A percentile compares a stretch with the other conserved stretches of the same genome.
These are phyloP conservation scores for Ophion obscuratus DNA, from an alignment of 2,888 invertebrate species.

Conservation along the genomic window DNA sequence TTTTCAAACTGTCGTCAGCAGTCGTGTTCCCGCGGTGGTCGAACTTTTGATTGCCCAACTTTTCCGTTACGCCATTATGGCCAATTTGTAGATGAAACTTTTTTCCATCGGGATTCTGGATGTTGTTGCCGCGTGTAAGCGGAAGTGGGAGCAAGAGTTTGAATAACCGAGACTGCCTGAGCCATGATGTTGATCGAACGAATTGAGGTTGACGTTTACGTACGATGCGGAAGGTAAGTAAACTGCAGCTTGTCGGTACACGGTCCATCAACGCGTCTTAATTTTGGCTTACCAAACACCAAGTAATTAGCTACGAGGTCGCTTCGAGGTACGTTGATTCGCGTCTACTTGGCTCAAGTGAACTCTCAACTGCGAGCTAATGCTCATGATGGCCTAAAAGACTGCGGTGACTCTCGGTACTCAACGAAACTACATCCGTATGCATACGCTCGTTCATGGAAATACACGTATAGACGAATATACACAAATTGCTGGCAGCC, in stretches of 20 bases:
- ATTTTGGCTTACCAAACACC: conserved; percentile 10
- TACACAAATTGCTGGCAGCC: conserved; percentile 8
- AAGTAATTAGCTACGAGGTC: conserved; percentile 5
- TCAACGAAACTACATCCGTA: conserved; percentile 12
- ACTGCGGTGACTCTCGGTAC: conserved; percentile 8
- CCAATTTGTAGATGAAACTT: conserved; percentile 1
- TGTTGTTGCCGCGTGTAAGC: neutral
- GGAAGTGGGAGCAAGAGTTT: neutral
- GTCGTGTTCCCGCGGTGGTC: neutral
- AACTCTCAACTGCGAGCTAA: conserved; percentile 37
- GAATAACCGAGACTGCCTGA: neutral
- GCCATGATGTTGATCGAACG: neutral
- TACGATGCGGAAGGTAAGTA: neutral
- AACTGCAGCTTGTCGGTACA: neutral
- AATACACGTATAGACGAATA: neutral
- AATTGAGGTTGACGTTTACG: conserved; percentile 2
- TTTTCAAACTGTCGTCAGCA: conserved; percentile 10
- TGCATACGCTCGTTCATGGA: neutral
- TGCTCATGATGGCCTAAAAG: conserved; percentile 45
- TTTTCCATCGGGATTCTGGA: neutral
- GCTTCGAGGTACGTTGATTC: neutral
- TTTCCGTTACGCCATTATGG: neutral
- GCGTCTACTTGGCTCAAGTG: conserved; percentile 10
- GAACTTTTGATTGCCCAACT: conserved; percentile 28
- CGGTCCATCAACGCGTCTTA: conserved; percentile 8